Percentiles rank a stretch among this genome's conserved stretches.
Conservation (phyloP, 92 coral and sea anemone genomes). For the Epizoanthus ramosus region DNA sequence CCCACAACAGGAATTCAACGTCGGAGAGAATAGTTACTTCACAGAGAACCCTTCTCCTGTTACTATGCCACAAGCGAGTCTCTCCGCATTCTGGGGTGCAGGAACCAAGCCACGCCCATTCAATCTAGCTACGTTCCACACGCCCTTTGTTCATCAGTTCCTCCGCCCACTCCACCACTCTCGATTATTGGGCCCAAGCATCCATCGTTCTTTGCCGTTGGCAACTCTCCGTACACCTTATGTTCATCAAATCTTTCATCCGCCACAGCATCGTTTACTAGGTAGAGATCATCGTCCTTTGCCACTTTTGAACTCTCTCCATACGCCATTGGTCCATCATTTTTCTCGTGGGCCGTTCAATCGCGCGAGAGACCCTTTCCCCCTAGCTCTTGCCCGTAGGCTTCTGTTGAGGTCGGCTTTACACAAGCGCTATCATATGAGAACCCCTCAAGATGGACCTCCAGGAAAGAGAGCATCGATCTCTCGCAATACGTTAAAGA, state of each 20-base stretch:
- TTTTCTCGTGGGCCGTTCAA: conserved; percentile 3
- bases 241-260: conserved; percentile 2
- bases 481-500: not conserved
- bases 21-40: conserved; percentile 36
- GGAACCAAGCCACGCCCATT: conserved; percentile 6
- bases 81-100: not conserved
- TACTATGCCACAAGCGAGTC: not conserved
- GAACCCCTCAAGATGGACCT: conserved; percentile 16
- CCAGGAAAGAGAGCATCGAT: conserved; percentile 25
- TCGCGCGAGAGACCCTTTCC: not conserved
- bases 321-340: conserved; percentile 30
- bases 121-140: conserved; percentile 3
- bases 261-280: not conserved
- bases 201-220: conserved; percentile 7
- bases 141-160: conserved; percentile 33
- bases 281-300: conserved; percentile 5
- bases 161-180: conserved; percentile 5
- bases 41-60: conserved; percentile 22
- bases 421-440: conserved; percentile 20
- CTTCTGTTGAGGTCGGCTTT: conserved; percentile 1
- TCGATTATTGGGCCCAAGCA: not conserved
- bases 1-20: conserved; percentile 16
- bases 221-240: conserved; percentile 14
- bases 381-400: not conserved
- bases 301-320: not conserved